Percentiles rank a stretch among this genome's conserved stretches.
These are phyloP conservation scores for Paedocypris micromegethes DNA, from an alignment of 2,797 vertebrate species.

Conservation along the genomic window DNA sequence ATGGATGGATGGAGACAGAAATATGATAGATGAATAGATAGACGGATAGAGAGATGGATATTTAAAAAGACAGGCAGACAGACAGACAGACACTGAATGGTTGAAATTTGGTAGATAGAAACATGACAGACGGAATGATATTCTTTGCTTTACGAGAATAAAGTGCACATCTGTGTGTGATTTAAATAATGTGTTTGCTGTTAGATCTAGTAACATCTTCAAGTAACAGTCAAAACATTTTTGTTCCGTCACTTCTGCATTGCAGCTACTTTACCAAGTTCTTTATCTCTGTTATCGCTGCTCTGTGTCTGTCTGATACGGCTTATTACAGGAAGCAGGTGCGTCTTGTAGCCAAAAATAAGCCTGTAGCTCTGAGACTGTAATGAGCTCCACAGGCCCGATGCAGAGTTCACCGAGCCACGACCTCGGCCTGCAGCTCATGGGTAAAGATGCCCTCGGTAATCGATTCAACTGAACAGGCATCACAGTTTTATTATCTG, in stretches of 20 bases:
- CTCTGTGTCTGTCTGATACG: constrained; percentile 27
- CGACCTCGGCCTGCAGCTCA: constrained; percentile 11
- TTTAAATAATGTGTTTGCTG: no score
- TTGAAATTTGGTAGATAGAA: no score
- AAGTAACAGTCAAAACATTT: neutral
- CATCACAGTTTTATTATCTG: constrained; percentile 55
- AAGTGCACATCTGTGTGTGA: no score
- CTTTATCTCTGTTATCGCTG: neutral
- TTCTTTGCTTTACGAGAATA: no score
- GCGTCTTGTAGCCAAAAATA: constrained; percentile 31
- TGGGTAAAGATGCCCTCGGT: constrained; percentile 41
- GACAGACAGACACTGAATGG: no score
- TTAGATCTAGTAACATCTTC: no score
- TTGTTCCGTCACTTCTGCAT: neutral
- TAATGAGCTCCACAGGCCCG: constrained; percentile 17
- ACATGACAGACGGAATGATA: no score
- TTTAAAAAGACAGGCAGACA: no score
- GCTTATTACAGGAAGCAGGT: constrained; percentile 5
- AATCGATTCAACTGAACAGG: constrained; percentile 60
- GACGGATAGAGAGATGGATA: no score
- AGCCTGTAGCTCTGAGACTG: constrained; percentile 35
- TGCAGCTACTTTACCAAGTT: neutral
- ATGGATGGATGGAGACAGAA: no score
- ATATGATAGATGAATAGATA: no score
- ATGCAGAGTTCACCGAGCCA: constrained; percentile 16